Percentiles rank a stretch among this genome's conserved stretches.
Conservation (phyloP, 64 coral and sea anemone species). For the Pachyseris speciosa region DNA sequence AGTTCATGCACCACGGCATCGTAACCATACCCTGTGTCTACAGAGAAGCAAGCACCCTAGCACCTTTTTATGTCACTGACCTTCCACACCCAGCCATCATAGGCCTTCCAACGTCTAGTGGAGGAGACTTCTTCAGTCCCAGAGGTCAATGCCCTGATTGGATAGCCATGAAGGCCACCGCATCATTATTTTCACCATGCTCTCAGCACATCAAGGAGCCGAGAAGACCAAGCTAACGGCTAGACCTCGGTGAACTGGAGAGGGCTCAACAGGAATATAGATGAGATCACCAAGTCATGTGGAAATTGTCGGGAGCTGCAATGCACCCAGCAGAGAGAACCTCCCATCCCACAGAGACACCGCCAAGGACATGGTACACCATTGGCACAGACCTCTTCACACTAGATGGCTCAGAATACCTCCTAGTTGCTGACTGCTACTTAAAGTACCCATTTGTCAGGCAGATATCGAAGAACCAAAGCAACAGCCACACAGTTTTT, state of each 20-base stretch:
- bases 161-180: background rate
- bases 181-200: conserved; percentile 4
- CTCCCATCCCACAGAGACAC: conserved; percentile 20
- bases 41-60: no score
- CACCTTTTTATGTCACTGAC: no score
- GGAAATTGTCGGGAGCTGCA: background rate
- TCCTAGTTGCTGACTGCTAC: conserved; percentile 56
- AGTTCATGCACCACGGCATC: no score
- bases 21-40: no score
- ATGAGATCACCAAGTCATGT: conserved; percentile 29
- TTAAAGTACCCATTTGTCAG: conserved; percentile 54
- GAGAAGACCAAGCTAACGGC: conserved; percentile 20
- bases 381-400: conserved; percentile 43
- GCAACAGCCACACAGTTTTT: conserved; percentile 38
- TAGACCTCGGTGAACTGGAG: conserved; percentile 42
- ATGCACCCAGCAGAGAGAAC: background rate
- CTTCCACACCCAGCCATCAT: no score
- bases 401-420: conserved; percentile 28
- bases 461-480: conserved; percentile 1
- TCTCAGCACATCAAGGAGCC: conserved; percentile 18
- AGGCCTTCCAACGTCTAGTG: no score
- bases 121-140: no score
- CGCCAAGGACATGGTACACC: conserved; percentile 32
- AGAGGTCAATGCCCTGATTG: background rate
- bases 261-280: conserved; percentile 48